phyloP scores from a whole-genome alignment of 2,888 invertebrate genomes.

The Cistogaster globosa region DNA sequence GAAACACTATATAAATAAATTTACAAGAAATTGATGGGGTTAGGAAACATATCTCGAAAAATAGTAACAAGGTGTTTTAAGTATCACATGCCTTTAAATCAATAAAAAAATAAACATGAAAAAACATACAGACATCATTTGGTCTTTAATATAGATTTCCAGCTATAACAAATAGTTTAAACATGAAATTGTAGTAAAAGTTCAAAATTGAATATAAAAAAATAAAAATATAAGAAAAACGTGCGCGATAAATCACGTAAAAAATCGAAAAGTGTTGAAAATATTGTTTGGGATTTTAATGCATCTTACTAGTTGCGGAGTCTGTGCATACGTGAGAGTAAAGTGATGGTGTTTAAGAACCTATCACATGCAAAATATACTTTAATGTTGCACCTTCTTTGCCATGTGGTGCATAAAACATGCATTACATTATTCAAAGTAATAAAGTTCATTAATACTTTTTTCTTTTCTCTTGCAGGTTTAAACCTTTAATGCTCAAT shows the following conservation, averaged over 20 bases:
- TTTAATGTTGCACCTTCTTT: slow-evolving; percentile 66
- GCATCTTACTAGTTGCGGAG: slow-evolving; percentile 5
- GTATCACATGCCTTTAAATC: slow-evolving; percentile 65
- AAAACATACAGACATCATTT: slow-evolving; percentile 48
- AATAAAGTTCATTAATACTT: slow-evolving; percentile 33
- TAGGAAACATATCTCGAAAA: slow-evolving; percentile 43
- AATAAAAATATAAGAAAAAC: slow-evolving; percentile 77
- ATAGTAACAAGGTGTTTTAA: slow-evolving; percentile 64
- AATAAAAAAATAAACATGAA: slow-evolving; percentile 37
- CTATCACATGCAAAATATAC: slow-evolving; percentile 65
- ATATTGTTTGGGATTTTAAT: slow-evolving; percentile 52
- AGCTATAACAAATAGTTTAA: slow-evolving; percentile 51
- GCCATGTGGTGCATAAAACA: slow-evolving; percentile 48
- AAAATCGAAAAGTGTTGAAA: slow-evolving; percentile 71
- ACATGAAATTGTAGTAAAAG: slow-evolving; percentile 65
- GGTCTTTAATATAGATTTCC: slow-evolving; percentile 59
- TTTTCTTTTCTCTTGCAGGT: neutral
- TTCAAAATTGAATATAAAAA: slow-evolving; percentile 23
- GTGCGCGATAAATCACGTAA: slow-evolving; percentile 81
- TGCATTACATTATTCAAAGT: slow-evolving; percentile 34
- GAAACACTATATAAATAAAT: slow-evolving; percentile 40
- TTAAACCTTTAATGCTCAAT: slow-evolving; percentile 18
- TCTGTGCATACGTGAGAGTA: slow-evolving; percentile 16
- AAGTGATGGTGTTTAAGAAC: slow-evolving; percentile 63
- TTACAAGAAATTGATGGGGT: slow-evolving; percentile 63